Conservation (phyloP, 2,888 invertebrate species). For the Nemoura dubitans region DNA sequence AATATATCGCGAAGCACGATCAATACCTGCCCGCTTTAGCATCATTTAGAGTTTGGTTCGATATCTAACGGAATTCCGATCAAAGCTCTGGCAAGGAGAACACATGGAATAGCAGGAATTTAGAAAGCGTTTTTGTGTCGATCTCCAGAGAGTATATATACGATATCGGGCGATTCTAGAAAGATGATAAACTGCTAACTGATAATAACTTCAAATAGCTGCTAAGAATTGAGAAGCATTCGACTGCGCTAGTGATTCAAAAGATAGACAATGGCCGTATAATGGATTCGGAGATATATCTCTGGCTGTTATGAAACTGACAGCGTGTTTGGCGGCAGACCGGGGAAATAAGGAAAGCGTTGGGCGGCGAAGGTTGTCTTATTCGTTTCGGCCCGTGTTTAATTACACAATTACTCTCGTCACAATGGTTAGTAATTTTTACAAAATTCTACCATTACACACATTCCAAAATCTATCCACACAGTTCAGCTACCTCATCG, state of each 20-base stretch:
- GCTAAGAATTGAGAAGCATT: background rate
- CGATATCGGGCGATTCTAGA: background rate
- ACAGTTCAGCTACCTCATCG: background rate
- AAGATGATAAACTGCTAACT: background rate
- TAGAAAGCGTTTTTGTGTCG: background rate
- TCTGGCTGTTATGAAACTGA: background rate
- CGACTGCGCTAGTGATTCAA: background rate
- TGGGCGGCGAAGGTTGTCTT: slow-evolving; percentile 5
- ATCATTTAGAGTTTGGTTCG: background rate
- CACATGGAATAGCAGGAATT: background rate
- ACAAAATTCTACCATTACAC: background rate
- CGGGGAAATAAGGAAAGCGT: background rate
- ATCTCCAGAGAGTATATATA: background rate
- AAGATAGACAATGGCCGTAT: background rate
- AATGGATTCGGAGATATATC: background rate
- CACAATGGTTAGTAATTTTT: background rate
- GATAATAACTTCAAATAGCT: background rate
- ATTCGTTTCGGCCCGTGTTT: background rate
- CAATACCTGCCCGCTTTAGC: background rate
- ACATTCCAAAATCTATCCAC: background rate
- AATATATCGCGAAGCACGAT: background rate
- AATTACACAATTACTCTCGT: background rate
- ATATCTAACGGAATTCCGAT: background rate
- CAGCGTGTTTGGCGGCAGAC: background rate
- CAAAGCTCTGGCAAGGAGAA: background rate